Conservation (phyloP, 2,888 invertebrate genomes). For the Thecophora atra region DNA sequence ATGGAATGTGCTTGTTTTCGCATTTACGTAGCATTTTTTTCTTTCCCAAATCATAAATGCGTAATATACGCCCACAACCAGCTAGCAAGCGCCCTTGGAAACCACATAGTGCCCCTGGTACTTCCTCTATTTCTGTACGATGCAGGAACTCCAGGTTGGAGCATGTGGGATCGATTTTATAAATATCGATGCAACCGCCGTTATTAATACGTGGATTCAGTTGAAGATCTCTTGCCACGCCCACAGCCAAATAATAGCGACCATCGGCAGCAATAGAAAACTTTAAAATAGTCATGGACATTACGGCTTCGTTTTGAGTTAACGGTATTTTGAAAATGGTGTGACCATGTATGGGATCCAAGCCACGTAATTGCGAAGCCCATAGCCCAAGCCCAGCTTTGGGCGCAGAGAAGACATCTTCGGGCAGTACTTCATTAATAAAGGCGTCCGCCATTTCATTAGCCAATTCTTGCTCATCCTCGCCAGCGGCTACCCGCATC, state of each 20-base stretch:
- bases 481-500: slow-evolving; percentile 96
- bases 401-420: slow-evolving; percentile 93
- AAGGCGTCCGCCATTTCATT: slow-evolving; percentile 98
- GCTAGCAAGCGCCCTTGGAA: slow-evolving; percentile 92
- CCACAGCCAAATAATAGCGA: slow-evolving; percentile 78
- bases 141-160: slow-evolving; percentile 91
- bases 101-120: slow-evolving; percentile 86
- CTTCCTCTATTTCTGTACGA: slow-evolving; percentile 92
- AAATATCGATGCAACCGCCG: slow-evolving; percentile 88
- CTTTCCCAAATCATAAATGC: slow-evolving; percentile 96
- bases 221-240: slow-evolving; percentile 89
- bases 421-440: slow-evolving; percentile 92
- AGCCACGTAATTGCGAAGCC: slow-evolving; percentile 89
- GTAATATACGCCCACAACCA: slow-evolving; percentile 89
- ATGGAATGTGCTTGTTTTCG: slow-evolving; percentile 97
- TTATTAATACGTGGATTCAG: slow-evolving; percentile 86
- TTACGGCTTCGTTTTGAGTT: slow-evolving; percentile 96
- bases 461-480: slow-evolving; percentile 94
- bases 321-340: slow-evolving; percentile 82
- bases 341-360: slow-evolving; percentile 84
- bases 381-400: slow-evolving; percentile 96
- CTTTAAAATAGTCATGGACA: slow-evolving; percentile 84
- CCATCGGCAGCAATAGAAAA: slow-evolving; percentile 73
- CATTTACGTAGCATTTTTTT: slow-evolving; percentile 96
- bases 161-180: slow-evolving; percentile 76